Percentiles rank a stretch among this genome's conserved stretches.
These are phyloP conservation scores for Agrochola lota DNA, from an alignment of 2,888 invertebrate species.

Conservation along the genomic window DNA sequence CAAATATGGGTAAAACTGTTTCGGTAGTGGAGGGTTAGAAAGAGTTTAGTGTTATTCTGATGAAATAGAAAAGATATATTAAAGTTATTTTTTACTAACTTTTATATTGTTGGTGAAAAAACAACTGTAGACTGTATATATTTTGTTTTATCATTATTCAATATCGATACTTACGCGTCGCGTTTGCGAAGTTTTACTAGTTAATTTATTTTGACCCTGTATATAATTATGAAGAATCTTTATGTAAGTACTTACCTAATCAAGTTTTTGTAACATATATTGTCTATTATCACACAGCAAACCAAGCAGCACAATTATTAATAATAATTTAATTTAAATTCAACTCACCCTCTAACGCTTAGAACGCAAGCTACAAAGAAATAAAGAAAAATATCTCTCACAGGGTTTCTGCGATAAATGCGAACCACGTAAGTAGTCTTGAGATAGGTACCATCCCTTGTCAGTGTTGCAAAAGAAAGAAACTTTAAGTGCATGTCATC, in stretches of 20 bases:
- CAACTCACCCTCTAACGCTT: background rate
- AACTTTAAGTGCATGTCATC: slow-evolving; percentile 46
- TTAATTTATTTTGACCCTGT: background rate
- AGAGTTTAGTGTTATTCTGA: background rate
- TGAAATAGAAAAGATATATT: background rate
- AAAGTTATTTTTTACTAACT: too few relatives aligned
- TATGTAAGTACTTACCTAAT: background rate
- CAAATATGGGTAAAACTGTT: slow-evolving; percentile 31
- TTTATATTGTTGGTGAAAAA: background rate
- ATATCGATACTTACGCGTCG: too few relatives aligned
- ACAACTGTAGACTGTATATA: too few relatives aligned
- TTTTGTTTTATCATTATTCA: background rate
- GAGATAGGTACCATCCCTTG: slow-evolving; percentile 45
- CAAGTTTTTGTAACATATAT: background rate
- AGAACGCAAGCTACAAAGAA: slow-evolving; percentile 5
- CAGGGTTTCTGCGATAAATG: slow-evolving; percentile 17
- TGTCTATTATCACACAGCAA: background rate
- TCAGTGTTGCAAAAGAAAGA: slow-evolving; percentile 39
- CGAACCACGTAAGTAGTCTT: slow-evolving; percentile 36
- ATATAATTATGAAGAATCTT: background rate
- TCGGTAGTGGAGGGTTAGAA: background rate
- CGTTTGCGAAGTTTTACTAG: background rate
- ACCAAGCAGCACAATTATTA: background rate
- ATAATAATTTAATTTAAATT: slow-evolving; percentile 7
- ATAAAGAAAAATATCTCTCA: slow-evolving; percentile 11